phyloP scores from a whole-genome alignment of 2,797 vertebrate genomes.

The Schizopygopsis pylzovi region DNA sequence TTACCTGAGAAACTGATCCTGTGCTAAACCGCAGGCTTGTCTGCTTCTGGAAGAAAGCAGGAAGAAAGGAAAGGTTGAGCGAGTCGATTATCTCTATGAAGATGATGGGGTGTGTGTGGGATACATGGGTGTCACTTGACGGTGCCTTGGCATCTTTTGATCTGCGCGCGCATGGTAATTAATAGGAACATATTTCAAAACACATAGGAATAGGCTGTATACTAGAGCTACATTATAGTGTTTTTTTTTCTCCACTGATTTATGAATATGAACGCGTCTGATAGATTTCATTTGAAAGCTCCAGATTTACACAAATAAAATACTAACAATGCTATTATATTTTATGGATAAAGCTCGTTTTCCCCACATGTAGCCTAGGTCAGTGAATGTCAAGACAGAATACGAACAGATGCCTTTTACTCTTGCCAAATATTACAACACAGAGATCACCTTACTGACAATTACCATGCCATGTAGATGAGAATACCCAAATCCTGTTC shows the following conservation, averaged over 20 bases:
- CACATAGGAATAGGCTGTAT: background rate
- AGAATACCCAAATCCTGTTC: background rate
- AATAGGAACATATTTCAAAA: slow-evolving; percentile 15
- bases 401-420: background rate
- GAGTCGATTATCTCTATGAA: slow-evolving; percentile 39
- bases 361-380: background rate
- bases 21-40: slow-evolving; percentile 34
- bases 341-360: background rate
- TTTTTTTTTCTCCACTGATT: background rate
- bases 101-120: slow-evolving; percentile 78
- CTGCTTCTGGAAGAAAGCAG: slow-evolving; percentile 57
- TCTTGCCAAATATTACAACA: background rate
- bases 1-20: slow-evolving; percentile 70
- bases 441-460: background rate
- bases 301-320: background rate
- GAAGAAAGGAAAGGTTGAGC: slow-evolving; percentile 61
- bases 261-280: background rate
- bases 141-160: slow-evolving; percentile 74
- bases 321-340: background rate
- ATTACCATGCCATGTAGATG: background rate
- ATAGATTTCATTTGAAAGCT: background rate
- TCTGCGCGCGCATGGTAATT: slow-evolving; percentile 48
- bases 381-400: background rate
- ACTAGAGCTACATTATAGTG: background rate
- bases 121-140: slow-evolving; percentile 75